phyloP scores from a whole-genome alignment of 2,888 invertebrate species.

The Ischnus inquisitorius region DNA sequence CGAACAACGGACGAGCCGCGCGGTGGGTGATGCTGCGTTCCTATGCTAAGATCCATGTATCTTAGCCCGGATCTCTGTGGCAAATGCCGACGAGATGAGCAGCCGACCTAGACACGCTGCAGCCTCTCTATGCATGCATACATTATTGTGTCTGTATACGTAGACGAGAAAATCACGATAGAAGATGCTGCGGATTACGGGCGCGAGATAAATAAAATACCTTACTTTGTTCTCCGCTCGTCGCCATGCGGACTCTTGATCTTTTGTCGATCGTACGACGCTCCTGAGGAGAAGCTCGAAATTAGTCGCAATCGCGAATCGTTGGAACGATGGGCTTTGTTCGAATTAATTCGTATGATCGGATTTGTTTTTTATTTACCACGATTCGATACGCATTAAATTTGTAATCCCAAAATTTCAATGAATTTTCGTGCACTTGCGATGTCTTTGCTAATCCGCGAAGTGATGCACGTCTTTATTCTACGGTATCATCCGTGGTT shows the following conservation, averaged over 20 bases:
- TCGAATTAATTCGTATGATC: background rate
- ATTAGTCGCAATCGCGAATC: background rate
- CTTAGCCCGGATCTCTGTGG: conserved; percentile 23
- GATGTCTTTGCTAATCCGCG: background rate
- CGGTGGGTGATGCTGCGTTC: conserved; percentile 36
- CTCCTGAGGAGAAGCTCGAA: background rate
- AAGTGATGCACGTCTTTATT: background rate
- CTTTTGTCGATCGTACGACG: conserved; percentile 22
- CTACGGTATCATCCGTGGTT: background rate
- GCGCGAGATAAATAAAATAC: conserved; percentile 37
- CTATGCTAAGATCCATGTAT: background rate
- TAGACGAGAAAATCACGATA: background rate
- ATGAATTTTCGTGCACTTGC: background rate
- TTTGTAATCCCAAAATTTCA: background rate
- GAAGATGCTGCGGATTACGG: background rate
- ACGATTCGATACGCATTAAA: background rate
- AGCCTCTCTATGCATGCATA: background rate
- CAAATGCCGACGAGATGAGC: conserved; percentile 29
- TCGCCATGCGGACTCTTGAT: conserved; percentile 4
- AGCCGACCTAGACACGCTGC: background rate
- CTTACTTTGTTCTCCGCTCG: conserved; percentile 9
- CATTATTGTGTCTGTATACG: background rate
- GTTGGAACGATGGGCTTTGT: background rate
- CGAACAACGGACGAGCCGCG: conserved; percentile 24
- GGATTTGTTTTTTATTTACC: background rate